phyloP scores from a whole-genome alignment of 2,113 vertebrate species.

The Murina feae region DNA sequence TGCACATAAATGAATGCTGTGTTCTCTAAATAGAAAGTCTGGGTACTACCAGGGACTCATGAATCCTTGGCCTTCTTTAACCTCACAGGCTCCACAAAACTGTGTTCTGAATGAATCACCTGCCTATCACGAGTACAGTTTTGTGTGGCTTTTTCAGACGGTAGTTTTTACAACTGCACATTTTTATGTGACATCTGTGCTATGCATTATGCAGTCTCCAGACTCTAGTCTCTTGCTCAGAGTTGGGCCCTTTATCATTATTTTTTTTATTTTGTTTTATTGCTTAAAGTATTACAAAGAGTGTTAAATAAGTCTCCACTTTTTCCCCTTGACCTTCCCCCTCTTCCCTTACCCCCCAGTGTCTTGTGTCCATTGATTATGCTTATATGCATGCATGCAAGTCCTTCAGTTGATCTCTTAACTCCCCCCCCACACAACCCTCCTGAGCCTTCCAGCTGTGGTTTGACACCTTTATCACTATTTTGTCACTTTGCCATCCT shows the following conservation, averaged over 20 bases:
- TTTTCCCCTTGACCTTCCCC: no score
- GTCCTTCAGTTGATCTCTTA: no score
- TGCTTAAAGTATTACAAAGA: no score
- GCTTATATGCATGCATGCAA: no score
- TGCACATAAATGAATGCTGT: conserved; percentile 27
- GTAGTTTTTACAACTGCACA: not conserved
- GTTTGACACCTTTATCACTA: not conserved
- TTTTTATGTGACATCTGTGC: not conserved
- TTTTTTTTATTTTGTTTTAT: no score
- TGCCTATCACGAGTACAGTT: not conserved
- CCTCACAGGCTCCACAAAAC: not conserved
- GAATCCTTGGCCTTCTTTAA: not conserved
- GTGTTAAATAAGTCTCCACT: no score
- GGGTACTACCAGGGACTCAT: not conserved
- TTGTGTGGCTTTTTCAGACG: not conserved
- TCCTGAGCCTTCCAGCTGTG: no score
- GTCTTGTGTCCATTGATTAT: no score
- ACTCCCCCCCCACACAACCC: no score
- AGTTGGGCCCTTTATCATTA: not conserved
- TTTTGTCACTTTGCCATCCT: not conserved
- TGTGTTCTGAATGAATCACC: not conserved
- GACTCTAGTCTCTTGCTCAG: not conserved
- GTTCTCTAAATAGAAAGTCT: conserved; percentile 49
- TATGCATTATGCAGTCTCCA: not conserved
- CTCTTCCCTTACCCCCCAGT: no score